phyloP scores from a whole-genome alignment of 1,140 invertebrate genomes.

The Sycobia sp. region DNA sequence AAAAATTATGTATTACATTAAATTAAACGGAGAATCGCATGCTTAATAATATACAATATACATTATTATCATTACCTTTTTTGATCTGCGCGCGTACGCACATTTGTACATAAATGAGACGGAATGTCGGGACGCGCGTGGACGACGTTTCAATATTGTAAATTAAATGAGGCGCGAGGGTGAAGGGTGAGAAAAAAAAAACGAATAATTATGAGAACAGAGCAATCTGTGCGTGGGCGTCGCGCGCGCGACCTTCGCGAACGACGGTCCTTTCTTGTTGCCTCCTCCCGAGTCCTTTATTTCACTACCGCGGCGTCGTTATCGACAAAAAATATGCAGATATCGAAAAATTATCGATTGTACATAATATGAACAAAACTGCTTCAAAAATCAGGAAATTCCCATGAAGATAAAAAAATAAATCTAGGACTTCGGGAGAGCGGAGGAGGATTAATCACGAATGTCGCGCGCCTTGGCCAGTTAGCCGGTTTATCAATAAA shows the following conservation, averaged over 20 bases:
- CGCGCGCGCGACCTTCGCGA: constrained; percentile 5
- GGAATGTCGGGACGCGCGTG: neutral
- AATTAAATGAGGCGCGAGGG: too few relatives aligned
- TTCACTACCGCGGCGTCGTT: too few relatives aligned
- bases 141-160: too few relatives aligned
- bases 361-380: neutral
- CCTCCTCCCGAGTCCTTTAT: too few relatives aligned
- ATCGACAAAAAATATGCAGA: too few relatives aligned
- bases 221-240: neutral
- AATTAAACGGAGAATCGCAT: too few relatives aligned
- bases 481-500: constrained; percentile 12
- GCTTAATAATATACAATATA: too few relatives aligned
- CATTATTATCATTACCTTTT: too few relatives aligned
- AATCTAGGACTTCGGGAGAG: neutral
- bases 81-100: constrained; percentile 9
- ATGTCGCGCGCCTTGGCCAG: constrained; percentile 7
- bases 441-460: neutral
- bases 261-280: too few relatives aligned
- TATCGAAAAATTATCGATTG: too few relatives aligned
- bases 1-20: too few relatives aligned
- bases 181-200: neutral
- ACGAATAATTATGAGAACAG: neutral
- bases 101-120: constrained; percentile 11
- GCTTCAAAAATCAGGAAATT: neutral
- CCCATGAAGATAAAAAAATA: too few relatives aligned